These are phyloP conservation scores for Idaea aversata DNA, from an alignment of 2,888 invertebrate genomes.

Conservation along the genomic window DNA sequence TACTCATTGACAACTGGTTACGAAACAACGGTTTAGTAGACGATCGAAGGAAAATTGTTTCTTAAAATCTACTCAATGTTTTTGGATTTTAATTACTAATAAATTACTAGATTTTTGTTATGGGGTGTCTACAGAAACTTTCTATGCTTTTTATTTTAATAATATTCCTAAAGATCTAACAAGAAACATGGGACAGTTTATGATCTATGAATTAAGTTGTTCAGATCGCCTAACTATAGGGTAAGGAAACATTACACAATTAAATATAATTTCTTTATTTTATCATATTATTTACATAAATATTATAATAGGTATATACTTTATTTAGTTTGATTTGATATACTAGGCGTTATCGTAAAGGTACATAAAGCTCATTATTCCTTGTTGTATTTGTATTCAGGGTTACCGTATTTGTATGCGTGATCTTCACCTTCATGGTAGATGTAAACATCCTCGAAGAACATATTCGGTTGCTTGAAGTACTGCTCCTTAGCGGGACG, in stretches of 20 bases:
- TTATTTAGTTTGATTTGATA: neutral
- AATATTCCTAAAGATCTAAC: too few relatives aligned
- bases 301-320: neutral
- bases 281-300: slow-evolving; percentile 1
- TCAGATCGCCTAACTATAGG: neutral
- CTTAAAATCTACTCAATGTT: too few relatives aligned
- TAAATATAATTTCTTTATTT: neutral
- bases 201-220: too few relatives aligned
- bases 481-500: slow-evolving; percentile 60
- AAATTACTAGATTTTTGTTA: too few relatives aligned
- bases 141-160: too few relatives aligned
- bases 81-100: too few relatives aligned
- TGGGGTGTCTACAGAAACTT: too few relatives aligned
- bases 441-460: slow-evolving; percentile 79
- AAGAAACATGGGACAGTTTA: too few relatives aligned
- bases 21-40: too few relatives aligned
- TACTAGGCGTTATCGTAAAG: neutral
- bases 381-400: slow-evolving; percentile 10
- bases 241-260: neutral
- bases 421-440: slow-evolving; percentile 70
- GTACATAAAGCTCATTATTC: neutral
- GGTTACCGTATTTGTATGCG: slow-evolving; percentile 39
- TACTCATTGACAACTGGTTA: too few relatives aligned
- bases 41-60: too few relatives aligned
- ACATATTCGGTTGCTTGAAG: slow-evolving; percentile 81